A percentile compares a stretch with the other conserved stretches of the same genome.
These are phyloP conservation scores for Mycogona germanica DNA, from an alignment of 2,888 invertebrate genomes.

Conservation along the genomic window DNA sequence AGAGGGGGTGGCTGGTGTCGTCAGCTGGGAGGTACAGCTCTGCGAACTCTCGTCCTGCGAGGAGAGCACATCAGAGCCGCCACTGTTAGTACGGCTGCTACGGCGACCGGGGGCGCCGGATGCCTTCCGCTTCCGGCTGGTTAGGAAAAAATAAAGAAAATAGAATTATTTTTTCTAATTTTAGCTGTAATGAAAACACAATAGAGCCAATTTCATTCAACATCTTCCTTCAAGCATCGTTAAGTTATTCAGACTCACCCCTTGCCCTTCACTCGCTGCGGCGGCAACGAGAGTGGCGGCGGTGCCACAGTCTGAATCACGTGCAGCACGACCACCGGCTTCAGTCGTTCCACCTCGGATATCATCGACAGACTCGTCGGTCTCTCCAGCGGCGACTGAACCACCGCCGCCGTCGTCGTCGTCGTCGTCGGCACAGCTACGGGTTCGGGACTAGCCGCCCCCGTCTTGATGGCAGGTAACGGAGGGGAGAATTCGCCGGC, in stretches of 20 bases:
- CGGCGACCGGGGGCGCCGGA: slow-evolving; percentile 45
- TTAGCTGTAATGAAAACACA: slow-evolving; percentile 1
- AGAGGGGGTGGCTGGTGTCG: not conserved
- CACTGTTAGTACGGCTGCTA: slow-evolving; percentile 54
- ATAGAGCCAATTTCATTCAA: not conserved
- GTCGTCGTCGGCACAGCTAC: too few relatives aligned
- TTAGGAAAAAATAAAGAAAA: not conserved
- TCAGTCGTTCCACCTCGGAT: too few relatives aligned
- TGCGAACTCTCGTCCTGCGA: slow-evolving; percentile 47
- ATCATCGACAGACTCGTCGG: too few relatives aligned
- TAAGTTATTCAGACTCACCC: slow-evolving; percentile 2
- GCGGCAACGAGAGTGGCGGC: slow-evolving; percentile 19
- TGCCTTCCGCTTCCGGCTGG: slow-evolving; percentile 43
- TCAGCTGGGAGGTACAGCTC: not conserved
- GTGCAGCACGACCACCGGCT: too few relatives aligned
- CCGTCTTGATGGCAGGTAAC: not conserved
- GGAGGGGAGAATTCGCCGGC: not conserved
- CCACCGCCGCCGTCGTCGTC: not conserved
- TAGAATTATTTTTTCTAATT: too few relatives aligned
- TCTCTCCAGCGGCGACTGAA: too few relatives aligned
- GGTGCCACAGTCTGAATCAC: not conserved
- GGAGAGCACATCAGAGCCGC: slow-evolving; percentile 59
- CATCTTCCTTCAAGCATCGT: not conserved
- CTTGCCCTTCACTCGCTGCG: slow-evolving; percentile 23
- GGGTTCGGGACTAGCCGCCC: too few relatives aligned